Conservation (phyloP, 2,888 invertebrate species). For the Acleris cristana region DNA sequence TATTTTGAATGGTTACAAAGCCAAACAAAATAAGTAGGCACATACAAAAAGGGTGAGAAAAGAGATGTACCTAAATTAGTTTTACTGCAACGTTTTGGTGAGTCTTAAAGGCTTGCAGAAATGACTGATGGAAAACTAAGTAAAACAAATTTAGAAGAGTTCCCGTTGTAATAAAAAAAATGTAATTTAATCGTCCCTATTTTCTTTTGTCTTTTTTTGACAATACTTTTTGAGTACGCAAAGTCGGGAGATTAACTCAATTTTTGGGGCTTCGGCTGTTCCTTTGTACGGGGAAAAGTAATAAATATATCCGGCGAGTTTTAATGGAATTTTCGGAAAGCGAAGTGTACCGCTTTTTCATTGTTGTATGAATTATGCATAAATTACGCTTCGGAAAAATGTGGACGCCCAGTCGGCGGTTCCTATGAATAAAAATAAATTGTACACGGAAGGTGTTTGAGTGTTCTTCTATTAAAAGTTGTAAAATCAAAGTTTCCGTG, state of each 20-base stretch:
- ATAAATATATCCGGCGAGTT: constrained; percentile 52
- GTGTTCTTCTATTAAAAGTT: constrained; percentile 37
- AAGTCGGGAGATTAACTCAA: constrained; percentile 67
- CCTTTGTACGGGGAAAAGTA: constrained; percentile 54
- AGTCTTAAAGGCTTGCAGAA: too few species aligned
- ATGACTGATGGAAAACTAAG: too few species aligned
- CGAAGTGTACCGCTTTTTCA: constrained; percentile 46
- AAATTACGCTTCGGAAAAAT: constrained; percentile 43
- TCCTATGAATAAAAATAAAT: constrained; percentile 43
- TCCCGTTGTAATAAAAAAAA: constrained; percentile 41
- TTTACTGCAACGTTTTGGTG: too few species aligned
- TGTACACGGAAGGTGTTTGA: constrained; percentile 35
- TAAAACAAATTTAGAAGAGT: constrained; percentile 19
- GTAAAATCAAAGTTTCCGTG: constrained; percentile 31
- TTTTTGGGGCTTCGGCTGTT: constrained; percentile 60
- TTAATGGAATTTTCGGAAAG: constrained; percentile 59
- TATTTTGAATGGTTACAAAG: background rate
- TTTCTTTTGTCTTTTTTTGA: constrained; percentile 51
- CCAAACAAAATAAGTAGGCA: background rate
- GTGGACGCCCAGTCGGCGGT: constrained; percentile 28
- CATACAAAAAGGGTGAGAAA: too few species aligned
- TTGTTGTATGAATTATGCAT: constrained; percentile 53
- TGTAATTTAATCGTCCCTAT: constrained; percentile 58
- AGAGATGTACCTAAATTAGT: too few species aligned
- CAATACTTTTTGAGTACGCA: constrained; percentile 56